Conservation (phyloP, 2,888 invertebrate genomes). For the Timandra comae region DNA sequence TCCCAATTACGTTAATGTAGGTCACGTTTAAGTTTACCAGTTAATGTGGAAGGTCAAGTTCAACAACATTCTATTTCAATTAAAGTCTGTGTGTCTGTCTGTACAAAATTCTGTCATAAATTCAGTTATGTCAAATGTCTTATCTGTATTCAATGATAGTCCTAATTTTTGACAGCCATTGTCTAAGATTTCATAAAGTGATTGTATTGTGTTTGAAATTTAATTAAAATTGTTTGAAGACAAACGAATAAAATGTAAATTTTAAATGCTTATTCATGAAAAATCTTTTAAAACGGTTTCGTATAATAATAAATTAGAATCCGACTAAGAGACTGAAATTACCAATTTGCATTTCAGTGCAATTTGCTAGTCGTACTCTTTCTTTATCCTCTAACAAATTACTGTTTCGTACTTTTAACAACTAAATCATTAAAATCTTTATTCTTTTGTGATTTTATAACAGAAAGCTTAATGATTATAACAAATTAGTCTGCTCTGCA, state of each 20-base stretch:
- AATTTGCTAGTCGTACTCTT: slow-evolving; percentile 15
- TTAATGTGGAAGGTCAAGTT: slow-evolving; percentile 51
- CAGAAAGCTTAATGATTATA: no score
- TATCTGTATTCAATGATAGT: no score
- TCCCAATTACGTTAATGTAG: slow-evolving; percentile 2
- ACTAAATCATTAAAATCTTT: no score
- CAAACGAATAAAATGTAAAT: slow-evolving; percentile 7
- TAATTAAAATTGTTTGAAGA: background rate
- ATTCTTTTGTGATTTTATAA: no score
- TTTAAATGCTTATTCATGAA: slow-evolving; percentile 7
- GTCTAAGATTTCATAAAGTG: no score
- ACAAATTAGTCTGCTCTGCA: no score
- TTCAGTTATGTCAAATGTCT: no score
- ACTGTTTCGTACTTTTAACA: background rate
- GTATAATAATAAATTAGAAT: slow-evolving; percentile 17
- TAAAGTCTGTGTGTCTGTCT: no score
- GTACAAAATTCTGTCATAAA: no score
- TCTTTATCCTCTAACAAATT: slow-evolving; percentile 13
- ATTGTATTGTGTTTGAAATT: no score
- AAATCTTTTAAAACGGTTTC: slow-evolving; percentile 9
- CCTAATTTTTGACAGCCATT: no score
- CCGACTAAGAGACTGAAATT: slow-evolving; percentile 14
- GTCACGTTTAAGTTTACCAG: slow-evolving; percentile 5
- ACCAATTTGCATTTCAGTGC: slow-evolving; percentile 21
- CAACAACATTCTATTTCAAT: slow-evolving; percentile 39